phyloP scores from a whole-genome alignment of 2,113 vertebrate species.

The Nothoprocta perdicaria region DNA sequence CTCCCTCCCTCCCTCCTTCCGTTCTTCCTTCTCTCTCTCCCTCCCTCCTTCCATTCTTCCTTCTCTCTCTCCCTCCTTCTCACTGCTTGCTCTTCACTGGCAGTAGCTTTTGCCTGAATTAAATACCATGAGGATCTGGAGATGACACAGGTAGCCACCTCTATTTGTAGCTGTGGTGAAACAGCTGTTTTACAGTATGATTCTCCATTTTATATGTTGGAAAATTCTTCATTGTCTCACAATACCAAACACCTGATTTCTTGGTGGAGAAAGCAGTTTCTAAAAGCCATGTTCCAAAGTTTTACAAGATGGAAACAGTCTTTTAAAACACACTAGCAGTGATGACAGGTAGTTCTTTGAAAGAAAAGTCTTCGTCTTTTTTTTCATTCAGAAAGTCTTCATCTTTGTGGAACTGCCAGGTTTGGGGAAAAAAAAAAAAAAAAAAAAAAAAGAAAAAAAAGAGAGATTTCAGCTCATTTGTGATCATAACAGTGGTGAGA shows the following conservation, averaged over 20 bases:
- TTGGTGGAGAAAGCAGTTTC: background rate
- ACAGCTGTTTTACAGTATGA: background rate
- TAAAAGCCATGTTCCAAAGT: background rate
- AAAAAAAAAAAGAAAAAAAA: background rate
- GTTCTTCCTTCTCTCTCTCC: background rate
- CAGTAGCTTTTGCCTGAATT: background rate
- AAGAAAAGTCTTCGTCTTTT: too few species aligned
- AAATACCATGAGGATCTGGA: background rate
- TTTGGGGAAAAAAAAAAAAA: background rate
- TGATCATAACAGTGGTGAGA: background rate
- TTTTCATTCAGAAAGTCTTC: background rate
- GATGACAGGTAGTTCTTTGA: background rate
- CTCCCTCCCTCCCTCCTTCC: too few species aligned
- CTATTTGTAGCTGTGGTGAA: background rate
- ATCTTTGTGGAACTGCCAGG: background rate
- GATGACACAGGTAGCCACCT: background rate
- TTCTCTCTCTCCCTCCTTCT: too few species aligned
- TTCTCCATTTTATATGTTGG: background rate
- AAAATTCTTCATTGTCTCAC: background rate
- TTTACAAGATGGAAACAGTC: background rate
- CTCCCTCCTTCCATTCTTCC: too few species aligned
- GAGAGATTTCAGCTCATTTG: background rate
- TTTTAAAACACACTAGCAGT: background rate
- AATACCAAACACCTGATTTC: background rate
- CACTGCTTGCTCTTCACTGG: background rate